phyloP scores from a whole-genome alignment of 2,797 vertebrate species.

The Channallabes apus region DNA sequence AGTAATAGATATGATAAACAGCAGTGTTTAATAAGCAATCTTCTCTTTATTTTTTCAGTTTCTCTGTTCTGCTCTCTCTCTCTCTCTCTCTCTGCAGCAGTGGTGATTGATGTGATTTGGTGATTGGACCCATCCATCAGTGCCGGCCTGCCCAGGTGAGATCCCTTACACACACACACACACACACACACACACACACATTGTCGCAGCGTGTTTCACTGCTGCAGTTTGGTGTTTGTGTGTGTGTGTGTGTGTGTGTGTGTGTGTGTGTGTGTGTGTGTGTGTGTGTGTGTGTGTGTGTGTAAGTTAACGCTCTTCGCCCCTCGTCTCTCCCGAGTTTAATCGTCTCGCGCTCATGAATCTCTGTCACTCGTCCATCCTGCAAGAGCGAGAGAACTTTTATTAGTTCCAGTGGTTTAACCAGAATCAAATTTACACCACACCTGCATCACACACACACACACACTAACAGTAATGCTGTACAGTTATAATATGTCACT shows the following conservation, averaged over 20 bases:
- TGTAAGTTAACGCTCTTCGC: not conserved
- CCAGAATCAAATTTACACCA: slow-evolving; percentile 23
- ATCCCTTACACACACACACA: slow-evolving; percentile 43
- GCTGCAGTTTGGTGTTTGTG: not conserved
- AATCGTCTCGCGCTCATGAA: slow-evolving; percentile 12
- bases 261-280: not conserved
- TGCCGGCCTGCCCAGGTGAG: slow-evolving; percentile 42
- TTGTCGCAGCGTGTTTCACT: not conserved
- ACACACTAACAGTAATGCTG: not conserved
- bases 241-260: not conserved
- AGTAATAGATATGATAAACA: not conserved
- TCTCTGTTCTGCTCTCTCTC: too few species aligned
- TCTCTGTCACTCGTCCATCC: slow-evolving; percentile 15
- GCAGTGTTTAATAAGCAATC: not conserved
- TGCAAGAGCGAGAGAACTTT: slow-evolving; percentile 2
- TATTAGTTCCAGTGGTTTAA: slow-evolving; percentile 33
- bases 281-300: not conserved
- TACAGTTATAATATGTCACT: not conserved
- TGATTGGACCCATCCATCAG: slow-evolving; percentile 58
- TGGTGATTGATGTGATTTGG: slow-evolving; percentile 55
- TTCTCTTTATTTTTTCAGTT: not conserved
- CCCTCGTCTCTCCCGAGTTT: slow-evolving; percentile 3
- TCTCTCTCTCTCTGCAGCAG: slow-evolving; percentile 38
- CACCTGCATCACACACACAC: slow-evolving; percentile 16
- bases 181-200: slow-evolving; percentile 35